These are phyloP conservation scores for Darevskia nairensis DNA, from an alignment of 2,797 vertebrate genomes.

Conservation along the genomic window DNA sequence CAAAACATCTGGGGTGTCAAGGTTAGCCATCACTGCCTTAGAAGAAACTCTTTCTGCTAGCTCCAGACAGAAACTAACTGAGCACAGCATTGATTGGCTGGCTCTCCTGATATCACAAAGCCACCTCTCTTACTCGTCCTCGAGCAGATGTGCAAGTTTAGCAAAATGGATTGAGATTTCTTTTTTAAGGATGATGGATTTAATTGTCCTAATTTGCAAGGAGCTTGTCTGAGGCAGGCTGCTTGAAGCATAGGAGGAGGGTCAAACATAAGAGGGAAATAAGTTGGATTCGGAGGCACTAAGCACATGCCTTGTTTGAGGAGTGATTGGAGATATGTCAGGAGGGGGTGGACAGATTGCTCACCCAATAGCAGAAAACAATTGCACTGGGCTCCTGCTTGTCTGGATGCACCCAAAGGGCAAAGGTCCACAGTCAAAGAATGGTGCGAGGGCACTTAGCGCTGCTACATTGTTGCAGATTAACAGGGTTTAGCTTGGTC, in stretches of 20 bases:
- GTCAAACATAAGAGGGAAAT: background rate
- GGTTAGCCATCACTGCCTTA: no score
- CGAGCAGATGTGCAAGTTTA: no score
- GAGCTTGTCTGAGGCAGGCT: background rate
- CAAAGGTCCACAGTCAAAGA: background rate
- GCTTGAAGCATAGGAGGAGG: background rate
- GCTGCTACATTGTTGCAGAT: background rate
- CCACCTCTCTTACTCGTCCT: background rate
- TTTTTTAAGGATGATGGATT: background rate
- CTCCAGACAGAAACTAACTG: background rate
- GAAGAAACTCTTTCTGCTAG: background rate
- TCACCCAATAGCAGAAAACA: background rate
- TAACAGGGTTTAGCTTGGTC: background rate
- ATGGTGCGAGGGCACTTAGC: background rate
- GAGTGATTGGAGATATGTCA: background rate
- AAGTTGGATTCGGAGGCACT: background rate
- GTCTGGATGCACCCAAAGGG: background rate
- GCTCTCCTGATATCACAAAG: background rate
- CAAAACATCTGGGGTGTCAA: no score
- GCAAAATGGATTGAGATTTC: background rate
- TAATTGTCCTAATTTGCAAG: background rate
- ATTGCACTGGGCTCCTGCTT: background rate
- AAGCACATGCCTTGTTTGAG: background rate
- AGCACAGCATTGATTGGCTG: background rate
- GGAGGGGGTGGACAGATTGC: background rate